Conservation (phyloP, 2,113 vertebrate species). For the Brachypodius melanocephalos region DNA sequence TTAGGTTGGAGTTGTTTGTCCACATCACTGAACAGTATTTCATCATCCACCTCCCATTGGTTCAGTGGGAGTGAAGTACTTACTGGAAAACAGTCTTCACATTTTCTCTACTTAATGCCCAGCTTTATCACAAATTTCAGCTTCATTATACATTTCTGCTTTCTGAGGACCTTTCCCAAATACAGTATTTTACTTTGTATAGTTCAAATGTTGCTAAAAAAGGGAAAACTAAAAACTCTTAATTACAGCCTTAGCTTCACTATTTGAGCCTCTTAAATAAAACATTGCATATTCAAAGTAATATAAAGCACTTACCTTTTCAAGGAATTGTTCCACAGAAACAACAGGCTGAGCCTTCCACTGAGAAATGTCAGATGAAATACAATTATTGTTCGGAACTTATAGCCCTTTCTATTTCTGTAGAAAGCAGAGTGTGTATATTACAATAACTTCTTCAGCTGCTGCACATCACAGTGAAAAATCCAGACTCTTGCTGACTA, state of each 20-base stretch:
- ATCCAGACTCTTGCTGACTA: not conserved
- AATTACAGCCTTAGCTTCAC: not conserved
- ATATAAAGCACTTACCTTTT: constrained; percentile 56
- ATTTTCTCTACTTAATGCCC: not conserved
- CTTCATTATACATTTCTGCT: not conserved
- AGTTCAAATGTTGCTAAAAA: not conserved
- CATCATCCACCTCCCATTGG: not conserved
- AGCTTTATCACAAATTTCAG: not conserved
- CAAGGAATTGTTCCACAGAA: not conserved
- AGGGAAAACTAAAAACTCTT: not conserved
- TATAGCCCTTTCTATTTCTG: not conserved
- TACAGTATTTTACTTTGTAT: not conserved
- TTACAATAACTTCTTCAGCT: not conserved
- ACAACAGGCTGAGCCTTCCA: not conserved
- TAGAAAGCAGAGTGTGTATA: not conserved
- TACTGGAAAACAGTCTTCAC: not conserved
- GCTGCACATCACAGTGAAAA: not conserved
- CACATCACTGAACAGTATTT: not conserved
- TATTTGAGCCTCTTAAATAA: not conserved
- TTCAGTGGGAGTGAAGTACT: not conserved
- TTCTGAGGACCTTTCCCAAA: not conserved
- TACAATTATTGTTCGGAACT: not conserved
- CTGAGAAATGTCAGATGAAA: constrained; percentile 5
- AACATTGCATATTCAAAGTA: not conserved
- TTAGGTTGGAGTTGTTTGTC: not conserved